Evolutionary conservation across 2,797 vertebrate species (phyloP), one percentile per base, ranked within the genome.

Genomic region (Mormyrus proboscirostris): DNA sequence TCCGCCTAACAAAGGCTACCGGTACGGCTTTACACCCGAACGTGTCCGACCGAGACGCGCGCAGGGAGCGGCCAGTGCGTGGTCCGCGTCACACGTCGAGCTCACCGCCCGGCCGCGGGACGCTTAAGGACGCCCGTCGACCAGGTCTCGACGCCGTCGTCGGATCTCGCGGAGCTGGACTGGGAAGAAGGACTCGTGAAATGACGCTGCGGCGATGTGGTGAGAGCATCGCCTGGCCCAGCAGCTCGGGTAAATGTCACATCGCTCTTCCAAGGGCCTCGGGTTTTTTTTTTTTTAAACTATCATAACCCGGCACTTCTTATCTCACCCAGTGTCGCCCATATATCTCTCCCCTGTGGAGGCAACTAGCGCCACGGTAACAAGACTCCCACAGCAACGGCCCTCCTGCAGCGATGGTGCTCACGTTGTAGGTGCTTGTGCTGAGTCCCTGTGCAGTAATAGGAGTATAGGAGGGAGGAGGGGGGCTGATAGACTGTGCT

Each of bases 381-480:
- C 82, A 25, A 25, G 38, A 29, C 82, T 84, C 44, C 22, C 82
- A 51, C 47, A 84, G 47, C 47, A 50, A n/a, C 3, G 12, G 65
- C 65, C 79, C 84, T 29, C 84, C 50, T 53, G 50, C 50, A 16
- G 84, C 49, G 49, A 53, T 16, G 12, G 50, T 12, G 12, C 50
- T 53, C 50, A 38, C 4, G 5, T 25, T 33, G 14, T 14, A 38
- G 5, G 44, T 9, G 50, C 89, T 91, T 88, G 91, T 90, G 89
- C 86, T 76, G 87, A 90, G 89, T 89, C 88, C 88, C 89, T 89
- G 88, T 88, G 83, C 90, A 89, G 89, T 91, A 92, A 92, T 93
- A 92, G 62, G 89, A 90, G 89, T 90, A 89, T 91, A 53, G n/a
- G 19, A 1, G 76, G 3, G 9, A 0, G 41, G 4, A 8, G 41